A percentile compares a stretch with the other conserved stretches of the same genome.
Evolutionary conservation across 2,888 invertebrate genomes (phyloP).

Genomic region (Keiferia lycopersicella): DNA sequence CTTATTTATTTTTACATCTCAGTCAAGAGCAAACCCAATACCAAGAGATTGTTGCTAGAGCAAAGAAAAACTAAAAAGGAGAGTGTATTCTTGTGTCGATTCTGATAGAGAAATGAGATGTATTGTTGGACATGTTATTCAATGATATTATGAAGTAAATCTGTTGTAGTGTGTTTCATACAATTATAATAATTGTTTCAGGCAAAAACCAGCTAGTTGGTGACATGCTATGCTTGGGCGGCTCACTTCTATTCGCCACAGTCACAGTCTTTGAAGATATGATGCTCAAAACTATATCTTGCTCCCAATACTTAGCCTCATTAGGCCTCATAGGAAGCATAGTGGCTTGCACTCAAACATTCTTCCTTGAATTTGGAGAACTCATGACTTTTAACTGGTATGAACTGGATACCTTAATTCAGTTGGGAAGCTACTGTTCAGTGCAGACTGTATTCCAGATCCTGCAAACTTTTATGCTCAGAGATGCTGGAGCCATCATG

Average conservation of each 20-base stretch:
- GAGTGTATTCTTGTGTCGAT: no score
- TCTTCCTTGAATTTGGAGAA: conserved; percentile 86
- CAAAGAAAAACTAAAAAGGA: background rate
- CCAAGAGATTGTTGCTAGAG: background rate
- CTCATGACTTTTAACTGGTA: conserved; percentile 85
- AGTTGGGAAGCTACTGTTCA: conserved; percentile 83
- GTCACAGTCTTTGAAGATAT: conserved; percentile 92
- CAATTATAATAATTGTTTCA: conserved; percentile 54
- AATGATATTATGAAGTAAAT: no score
- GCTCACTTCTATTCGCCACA: conserved; percentile 89
- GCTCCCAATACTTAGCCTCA: conserved; percentile 90
- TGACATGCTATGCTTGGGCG: conserved; percentile 90
- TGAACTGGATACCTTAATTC: conserved; percentile 83
- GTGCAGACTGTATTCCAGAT: conserved; percentile 89
- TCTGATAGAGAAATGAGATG: no score
- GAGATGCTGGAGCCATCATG: conserved; percentile 90
- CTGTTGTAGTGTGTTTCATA: background rate
- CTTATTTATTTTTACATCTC: no score
- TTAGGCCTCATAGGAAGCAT: conserved; percentile 90
- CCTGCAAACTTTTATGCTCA: conserved; percentile 87
- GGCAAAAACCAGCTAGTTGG: conserved; percentile 90
- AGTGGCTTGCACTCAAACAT: conserved; percentile 89
- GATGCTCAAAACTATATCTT: conserved; percentile 88
- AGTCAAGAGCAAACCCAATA: background rate
- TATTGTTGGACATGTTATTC: no score